Percentiles rank a stretch among this genome's conserved stretches.
Conservation (phyloP, 30 jellyfish, hydroid and myxozoan species). For the Pelagia noctiluca region DNA sequence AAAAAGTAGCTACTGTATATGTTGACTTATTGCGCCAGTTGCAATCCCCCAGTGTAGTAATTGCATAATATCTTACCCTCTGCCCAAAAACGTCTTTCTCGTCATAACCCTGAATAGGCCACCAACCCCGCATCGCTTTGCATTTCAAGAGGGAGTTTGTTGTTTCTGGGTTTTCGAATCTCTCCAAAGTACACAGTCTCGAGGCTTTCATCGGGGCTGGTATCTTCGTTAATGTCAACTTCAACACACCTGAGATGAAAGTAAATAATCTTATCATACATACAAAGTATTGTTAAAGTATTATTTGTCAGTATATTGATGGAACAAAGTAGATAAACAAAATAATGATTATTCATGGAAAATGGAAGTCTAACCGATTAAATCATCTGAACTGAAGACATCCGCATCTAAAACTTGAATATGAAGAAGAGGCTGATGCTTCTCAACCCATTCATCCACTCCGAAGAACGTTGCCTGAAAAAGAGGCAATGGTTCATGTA, state of each 20-base stretch:
- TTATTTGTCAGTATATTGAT: not conserved
- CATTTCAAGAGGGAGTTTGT: slow-evolving; percentile 35
- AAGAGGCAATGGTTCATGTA: not conserved
- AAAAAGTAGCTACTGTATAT: too few relatives aligned
- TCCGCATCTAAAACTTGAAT: slow-evolving; percentile 77
- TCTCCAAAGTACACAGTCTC: slow-evolving; percentile 39
- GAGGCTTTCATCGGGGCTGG: slow-evolving; percentile 72
- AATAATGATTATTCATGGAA: not conserved
- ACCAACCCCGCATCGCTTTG: slow-evolving; percentile 75
- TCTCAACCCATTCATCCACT: slow-evolving; percentile 74
- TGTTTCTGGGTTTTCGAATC: slow-evolving; percentile 17
- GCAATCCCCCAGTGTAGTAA: too few relatives aligned
- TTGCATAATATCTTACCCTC: slow-evolving; percentile 22
- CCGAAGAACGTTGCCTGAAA: slow-evolving; percentile 66
- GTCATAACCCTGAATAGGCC: slow-evolving; percentile 59
- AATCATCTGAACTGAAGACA: slow-evolving; percentile 67
- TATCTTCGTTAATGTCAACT: slow-evolving; percentile 40
- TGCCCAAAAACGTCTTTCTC: slow-evolving; percentile 20
- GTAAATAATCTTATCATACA: not conserved
- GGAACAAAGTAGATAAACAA: not conserved
- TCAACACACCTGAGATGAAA: slow-evolving; percentile 38
- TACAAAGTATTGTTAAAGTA: not conserved
- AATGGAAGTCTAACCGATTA: slow-evolving; percentile 32
- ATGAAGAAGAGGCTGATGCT: slow-evolving; percentile 49
- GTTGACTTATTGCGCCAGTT: too few relatives aligned